Percentiles rank a stretch among this genome's conserved stretches.
These are phyloP conservation scores for Chrosomus eos DNA, from an alignment of 2,797 vertebrate species.

Conservation along the genomic window DNA sequence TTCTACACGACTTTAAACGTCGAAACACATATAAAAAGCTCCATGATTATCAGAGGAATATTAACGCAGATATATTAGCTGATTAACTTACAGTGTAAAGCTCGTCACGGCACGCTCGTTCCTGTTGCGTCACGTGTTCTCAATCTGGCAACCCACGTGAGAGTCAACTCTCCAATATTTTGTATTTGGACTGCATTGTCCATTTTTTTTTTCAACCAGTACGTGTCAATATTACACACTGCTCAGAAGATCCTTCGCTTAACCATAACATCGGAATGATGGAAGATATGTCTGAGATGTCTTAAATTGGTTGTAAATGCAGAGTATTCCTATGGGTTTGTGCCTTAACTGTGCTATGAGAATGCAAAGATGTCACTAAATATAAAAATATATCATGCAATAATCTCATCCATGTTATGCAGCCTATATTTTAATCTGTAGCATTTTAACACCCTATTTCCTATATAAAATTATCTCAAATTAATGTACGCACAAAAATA, in stretches of 20 bases:
- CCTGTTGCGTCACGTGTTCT: not conserved
- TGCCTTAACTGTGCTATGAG: not conserved
- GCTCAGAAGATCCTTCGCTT: not conserved
- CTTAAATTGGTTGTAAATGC: not conserved
- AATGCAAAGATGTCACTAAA: not conserved
- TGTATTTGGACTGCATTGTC: not conserved
- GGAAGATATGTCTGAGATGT: too few relatives aligned
- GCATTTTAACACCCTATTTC: not conserved
- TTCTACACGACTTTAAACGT: not conserved
- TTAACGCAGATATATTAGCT: not conserved
- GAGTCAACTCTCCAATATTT: not conserved
- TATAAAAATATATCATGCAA: not conserved
- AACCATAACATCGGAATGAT: not conserved
- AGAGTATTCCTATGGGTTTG: not conserved
- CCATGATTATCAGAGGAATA: not conserved
- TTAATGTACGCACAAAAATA: conserved; percentile 38
- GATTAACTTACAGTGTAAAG: too few relatives aligned
- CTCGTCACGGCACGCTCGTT: too few relatives aligned
- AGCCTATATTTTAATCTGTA: not conserved
- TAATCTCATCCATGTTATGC: not conserved
- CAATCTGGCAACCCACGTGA: too few relatives aligned
- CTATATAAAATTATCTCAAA: conserved; percentile 9
- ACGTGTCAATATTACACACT: not conserved
- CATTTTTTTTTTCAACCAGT: not conserved
- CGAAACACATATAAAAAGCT: not conserved